phyloP scores from a whole-genome alignment of 1,140 invertebrate species.

The Phocides pigmalion region DNA sequence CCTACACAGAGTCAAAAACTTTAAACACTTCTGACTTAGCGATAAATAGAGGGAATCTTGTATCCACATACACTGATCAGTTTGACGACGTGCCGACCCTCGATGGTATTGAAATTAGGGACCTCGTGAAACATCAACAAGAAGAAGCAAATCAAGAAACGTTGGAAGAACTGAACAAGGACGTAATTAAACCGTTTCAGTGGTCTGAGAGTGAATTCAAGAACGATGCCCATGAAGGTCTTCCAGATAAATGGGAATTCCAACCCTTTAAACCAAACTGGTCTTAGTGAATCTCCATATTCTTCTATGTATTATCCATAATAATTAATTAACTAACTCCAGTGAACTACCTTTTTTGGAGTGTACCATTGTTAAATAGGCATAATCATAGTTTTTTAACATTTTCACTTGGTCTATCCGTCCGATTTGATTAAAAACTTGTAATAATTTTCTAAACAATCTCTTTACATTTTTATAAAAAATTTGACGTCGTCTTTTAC shows the following conservation, averaged over 20 bases:
- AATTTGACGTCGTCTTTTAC: constrained; percentile 10
- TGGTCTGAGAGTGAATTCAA: constrained; percentile 76
- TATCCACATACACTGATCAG: constrained; percentile 68
- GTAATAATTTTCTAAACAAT: neutral
- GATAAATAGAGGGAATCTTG: constrained; percentile 72
- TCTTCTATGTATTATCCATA: constrained; percentile 18
- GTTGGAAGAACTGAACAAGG: constrained; percentile 64
- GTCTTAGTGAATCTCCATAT: constrained; percentile 73
- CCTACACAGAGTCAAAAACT: constrained; percentile 56
- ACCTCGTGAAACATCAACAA: constrained; percentile 65
- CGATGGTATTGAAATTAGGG: constrained; percentile 62
- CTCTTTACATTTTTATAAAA: neutral
- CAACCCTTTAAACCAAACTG: constrained; percentile 66
- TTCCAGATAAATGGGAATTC: constrained; percentile 78
- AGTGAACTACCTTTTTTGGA: constrained; percentile 7
- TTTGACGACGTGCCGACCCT: constrained; percentile 68
- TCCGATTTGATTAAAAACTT: constrained; percentile 1
- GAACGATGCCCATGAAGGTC: constrained; percentile 58
- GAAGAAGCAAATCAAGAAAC: constrained; percentile 69
- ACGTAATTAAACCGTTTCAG: constrained; percentile 71
- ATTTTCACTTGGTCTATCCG: constrained; percentile 2
- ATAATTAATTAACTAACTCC: constrained; percentile 29
- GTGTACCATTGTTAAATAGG: neutral
- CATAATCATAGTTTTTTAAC: constrained; percentile 16
- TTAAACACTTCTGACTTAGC: constrained; percentile 45